Evolutionary conservation across 2,888 invertebrate genomes (phyloP), one percentile per base, ranked within the genome.

Genomic region (Rutpela maculata): DNA sequence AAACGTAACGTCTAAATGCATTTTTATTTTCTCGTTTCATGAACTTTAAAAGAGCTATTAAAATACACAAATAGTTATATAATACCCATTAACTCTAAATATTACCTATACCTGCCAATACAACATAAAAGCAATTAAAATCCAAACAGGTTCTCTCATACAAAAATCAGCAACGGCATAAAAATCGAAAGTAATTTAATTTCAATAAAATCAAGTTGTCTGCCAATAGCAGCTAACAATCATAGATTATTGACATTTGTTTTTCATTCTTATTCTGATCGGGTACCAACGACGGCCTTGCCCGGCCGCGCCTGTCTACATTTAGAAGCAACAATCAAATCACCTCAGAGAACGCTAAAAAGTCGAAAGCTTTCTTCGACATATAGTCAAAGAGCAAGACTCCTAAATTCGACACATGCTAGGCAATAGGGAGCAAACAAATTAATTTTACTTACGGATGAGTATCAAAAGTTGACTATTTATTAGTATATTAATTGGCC

Each of bases 231-330:
- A 18, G 63, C 55, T 55, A 35, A 70, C 59, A 59, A 35, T 70
- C 75, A 69, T 60, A 66, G 59, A 62, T 74, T 67, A 68, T 68
- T 74, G 74, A 75, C 71, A 38, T 71, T 76, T 66, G 60, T 71
- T 71, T 67, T 71, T 59, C 55, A 71, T 76, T 76, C 65, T 66
- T 62, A 76, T 76, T 70, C 71, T 60, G 57, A 65, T 56, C 71
- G 26, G 26, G 75, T 71, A 60, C 19, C 35, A 65, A 71, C 71
- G 75, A 60, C 75, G 71, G 62, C 75, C 75, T 76, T 76, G 75
- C 70, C 66, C 38, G 43, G 65, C 75, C 71, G 59, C 75, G 75
- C 75, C 71, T 19, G 75, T 71, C 75, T 67, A 66, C 71, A 66
- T 60, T 76, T 55, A 67, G 71, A 76, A 71, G 17, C 72, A 59